Conservation (phyloP, 2,797 vertebrate species). For the Numenius phaeopus region DNA sequence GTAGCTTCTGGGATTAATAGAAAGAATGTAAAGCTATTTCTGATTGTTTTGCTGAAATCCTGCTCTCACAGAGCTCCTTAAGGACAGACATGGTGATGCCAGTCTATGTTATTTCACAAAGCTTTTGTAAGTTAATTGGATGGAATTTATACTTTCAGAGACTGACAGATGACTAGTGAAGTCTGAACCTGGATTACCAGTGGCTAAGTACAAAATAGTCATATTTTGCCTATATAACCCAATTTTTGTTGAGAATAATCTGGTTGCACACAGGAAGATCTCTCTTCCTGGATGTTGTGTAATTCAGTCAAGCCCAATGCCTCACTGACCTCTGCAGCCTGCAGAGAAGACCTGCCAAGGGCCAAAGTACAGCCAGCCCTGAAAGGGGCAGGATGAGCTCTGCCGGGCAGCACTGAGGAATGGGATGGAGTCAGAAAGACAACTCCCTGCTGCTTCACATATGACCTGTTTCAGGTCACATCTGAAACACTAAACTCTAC, state of each 20-base stretch:
- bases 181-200: background rate
- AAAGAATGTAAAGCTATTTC: background rate
- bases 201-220: background rate
- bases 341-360: background rate
- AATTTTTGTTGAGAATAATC: background rate
- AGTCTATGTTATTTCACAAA: background rate
- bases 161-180: background rate
- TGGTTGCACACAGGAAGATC: background rate
- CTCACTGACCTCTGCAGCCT: background rate
- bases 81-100: background rate
- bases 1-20: background rate
- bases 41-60: background rate
- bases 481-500: background rate
- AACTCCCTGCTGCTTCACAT: background rate
- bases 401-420: background rate
- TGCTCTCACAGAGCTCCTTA: background rate
- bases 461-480: background rate
- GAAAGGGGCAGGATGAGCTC: rapidly evolving
- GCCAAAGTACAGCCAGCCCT: background rate
- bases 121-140: background rate
- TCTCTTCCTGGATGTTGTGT: background rate
- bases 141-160: background rate
- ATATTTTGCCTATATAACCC: background rate
- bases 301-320: background rate
- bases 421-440: background rate